A percentile compares a stretch with the other conserved stretches of the same genome.
Conservation (phyloP, 2,113 vertebrate species). For the Anolis sagrei region DNA sequence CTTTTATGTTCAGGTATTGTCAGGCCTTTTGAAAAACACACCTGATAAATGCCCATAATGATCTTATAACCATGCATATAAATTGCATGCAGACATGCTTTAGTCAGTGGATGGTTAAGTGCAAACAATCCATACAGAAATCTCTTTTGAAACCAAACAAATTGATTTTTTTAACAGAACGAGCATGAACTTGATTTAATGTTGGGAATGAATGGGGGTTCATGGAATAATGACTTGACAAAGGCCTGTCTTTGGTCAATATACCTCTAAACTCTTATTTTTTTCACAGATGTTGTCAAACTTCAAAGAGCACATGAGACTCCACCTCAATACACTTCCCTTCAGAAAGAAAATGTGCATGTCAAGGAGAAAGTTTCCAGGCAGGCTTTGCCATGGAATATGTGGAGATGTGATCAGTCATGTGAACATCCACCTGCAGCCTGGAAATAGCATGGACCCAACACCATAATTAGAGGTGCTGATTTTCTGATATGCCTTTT, state of each 20-base stretch:
- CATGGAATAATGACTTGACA: not conserved
- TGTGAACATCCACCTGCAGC: no score
- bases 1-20: not conserved
- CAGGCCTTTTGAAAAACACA: not conserved
- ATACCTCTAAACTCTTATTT: not conserved
- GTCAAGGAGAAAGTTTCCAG: not conserved
- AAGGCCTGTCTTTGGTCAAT: not conserved
- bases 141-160: no score
- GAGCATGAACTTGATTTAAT: not conserved
- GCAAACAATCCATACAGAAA: not conserved
- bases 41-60: not conserved
- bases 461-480: not conserved
- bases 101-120: not conserved
- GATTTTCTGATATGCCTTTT: not conserved
- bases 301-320: no score
- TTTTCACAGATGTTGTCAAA: not conserved
- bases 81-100: not conserved
- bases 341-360: not conserved
- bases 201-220: not conserved
- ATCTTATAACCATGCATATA: not conserved
- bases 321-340: not conserved
- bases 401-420: no score
- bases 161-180: not conserved
- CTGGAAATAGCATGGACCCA: not conserved
- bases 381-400: not conserved